Evolutionary conservation across 2,113 vertebrate species (phyloP).

Genomic region (Campylorhamphus procurvoides): DNA sequence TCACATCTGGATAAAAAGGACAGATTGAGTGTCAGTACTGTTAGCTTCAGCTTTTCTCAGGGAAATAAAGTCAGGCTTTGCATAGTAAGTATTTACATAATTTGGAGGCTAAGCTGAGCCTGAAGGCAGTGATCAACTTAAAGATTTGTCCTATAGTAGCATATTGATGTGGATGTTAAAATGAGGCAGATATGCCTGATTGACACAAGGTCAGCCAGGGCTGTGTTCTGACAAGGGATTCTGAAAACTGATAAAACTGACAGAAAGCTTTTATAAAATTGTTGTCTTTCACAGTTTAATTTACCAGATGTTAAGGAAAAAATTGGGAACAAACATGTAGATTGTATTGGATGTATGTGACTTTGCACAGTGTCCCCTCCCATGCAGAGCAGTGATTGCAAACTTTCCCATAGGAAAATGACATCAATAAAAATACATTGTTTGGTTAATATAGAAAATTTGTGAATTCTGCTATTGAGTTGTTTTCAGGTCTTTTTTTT

Average conservation of each 20-base stretch:
- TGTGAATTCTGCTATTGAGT: background rate
- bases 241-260: background rate
- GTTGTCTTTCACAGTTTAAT: background rate
- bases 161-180: slow-evolving; percentile 2
- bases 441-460: slow-evolving; percentile 14
- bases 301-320: background rate
- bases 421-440: background rate
- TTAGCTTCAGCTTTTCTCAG: slow-evolving; percentile 29
- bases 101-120: slow-evolving; percentile 34
- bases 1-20: background rate
- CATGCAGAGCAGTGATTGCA: background rate
- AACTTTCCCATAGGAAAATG: slow-evolving; percentile 45
- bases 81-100: slow-evolving; percentile 29
- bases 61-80: slow-evolving; percentile 21
- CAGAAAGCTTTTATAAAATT: background rate
- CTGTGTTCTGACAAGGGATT: background rate
- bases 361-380: background rate
- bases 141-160: slow-evolving; percentile 5
- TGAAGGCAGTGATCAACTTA: slow-evolving; percentile 29
- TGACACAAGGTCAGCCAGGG: background rate
- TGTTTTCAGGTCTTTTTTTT: background rate
- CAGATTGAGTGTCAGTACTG: slow-evolving; percentile 13
- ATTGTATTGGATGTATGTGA: background rate
- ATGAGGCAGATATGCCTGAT: background rate
- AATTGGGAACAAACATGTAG: background rate